Conservation (phyloP, 2,888 invertebrate genomes). For the Lutraria lutraria region DNA sequence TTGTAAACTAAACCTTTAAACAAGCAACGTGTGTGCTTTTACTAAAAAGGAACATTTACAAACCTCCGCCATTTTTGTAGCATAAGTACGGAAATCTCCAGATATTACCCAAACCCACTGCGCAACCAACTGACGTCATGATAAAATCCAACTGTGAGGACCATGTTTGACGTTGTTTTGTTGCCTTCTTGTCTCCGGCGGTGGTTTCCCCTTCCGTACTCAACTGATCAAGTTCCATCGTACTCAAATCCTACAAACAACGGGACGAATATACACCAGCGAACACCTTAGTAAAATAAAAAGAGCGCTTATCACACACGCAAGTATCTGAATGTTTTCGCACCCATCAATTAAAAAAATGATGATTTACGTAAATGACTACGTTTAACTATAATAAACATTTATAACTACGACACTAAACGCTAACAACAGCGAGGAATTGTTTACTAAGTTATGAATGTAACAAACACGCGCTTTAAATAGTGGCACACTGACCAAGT, state of each 20-base stretch:
- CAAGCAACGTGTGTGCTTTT: not conserved
- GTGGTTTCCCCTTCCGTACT: not conserved
- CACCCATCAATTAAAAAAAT: not conserved
- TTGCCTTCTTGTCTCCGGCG: not conserved
- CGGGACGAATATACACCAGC: not conserved
- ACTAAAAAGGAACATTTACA: not conserved
- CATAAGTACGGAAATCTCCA: slow-evolving; percentile 47
- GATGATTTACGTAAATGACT: not conserved
- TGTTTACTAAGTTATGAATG: too few relatives aligned
- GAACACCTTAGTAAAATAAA: not conserved
- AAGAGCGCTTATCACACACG: not conserved
- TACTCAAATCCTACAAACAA: not conserved
- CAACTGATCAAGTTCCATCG: not conserved
- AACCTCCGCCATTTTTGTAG: slow-evolving; percentile 50
- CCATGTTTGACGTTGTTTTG: slow-evolving; percentile 37
- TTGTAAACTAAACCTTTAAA: too few relatives aligned
- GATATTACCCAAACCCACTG: slow-evolving; percentile 41
- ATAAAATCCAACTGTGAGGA: slow-evolving; percentile 41
- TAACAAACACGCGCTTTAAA: too few relatives aligned
- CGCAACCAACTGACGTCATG: slow-evolving; percentile 46
- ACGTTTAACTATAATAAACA: not conserved
- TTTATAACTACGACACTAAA: not conserved
- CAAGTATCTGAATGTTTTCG: not conserved
- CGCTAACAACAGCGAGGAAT: not conserved
- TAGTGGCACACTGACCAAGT: too few relatives aligned